Evolutionary conservation across 2,113 vertebrate species (phyloP), one percentile per base, ranked within the genome.

Genomic region (Sinocyclocheilus anophthalmus): DNA sequence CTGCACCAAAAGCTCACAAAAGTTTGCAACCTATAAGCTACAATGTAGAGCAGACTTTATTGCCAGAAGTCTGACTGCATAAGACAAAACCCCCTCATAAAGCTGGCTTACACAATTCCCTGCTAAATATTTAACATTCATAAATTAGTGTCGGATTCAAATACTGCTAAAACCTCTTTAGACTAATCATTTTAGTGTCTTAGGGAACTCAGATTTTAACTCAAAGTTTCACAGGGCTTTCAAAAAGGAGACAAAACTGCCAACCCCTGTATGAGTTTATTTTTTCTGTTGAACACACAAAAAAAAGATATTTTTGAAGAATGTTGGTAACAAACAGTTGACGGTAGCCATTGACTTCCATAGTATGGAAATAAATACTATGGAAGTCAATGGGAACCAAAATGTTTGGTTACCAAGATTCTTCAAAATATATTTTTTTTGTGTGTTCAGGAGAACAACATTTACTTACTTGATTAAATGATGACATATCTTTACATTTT

Each of bases 71-170:
- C 22, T 76, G 42, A 76, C 18, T 42, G 69, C 37, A 12, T 37
- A 76, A 76, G 73, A 76, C 12, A 76, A 67, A 76, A 24, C 42
- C 42, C 18, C 22, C n/a, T 76, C 72, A 76, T 45, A 76, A 76
- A 48, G 20, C 72, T 76, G 20, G 18, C 33, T 48, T n/a, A 50
- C 73, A 76, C 39, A 76, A 50, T 76, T n/a, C 42, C 73, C 42
- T 26, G 73, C 42, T 76, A 76, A 76, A 76, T 76, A 76, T 48
- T 76, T 22, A 76, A 48, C 20, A 76, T 16, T 50, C 73, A 76
- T 76, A 13, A 76, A 45, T 48, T 76, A 45, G 22, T n/a, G 20
- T 73, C 37, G 5, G 1, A 26, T 76, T 24, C 42, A 45, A 76
- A 76, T 12, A 24, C 22, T 48, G 37, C 73, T 6, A 69, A 50